A percentile compares a stretch with the other conserved stretches of the same genome.
These are phyloP conservation scores for Brachyalestes nurse DNA, from an alignment of 2,797 vertebrate genomes.

Conservation along the genomic window DNA sequence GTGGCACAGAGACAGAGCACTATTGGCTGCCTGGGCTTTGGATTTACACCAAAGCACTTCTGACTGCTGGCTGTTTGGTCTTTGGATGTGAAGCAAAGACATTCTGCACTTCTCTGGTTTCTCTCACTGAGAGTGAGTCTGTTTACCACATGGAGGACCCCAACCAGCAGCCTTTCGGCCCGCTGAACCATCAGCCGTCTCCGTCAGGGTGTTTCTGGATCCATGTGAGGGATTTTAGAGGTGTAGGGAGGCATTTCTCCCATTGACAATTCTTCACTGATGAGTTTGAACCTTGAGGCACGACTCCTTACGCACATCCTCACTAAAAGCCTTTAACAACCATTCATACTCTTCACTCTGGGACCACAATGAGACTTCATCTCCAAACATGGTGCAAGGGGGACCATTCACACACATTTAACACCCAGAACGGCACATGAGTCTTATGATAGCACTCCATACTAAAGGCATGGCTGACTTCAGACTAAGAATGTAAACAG, in stretches of 20 bases:
- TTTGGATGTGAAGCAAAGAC: conserved; percentile 14
- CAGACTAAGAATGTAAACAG: not conserved
- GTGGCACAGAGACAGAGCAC: not conserved
- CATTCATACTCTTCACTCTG: too few relatives aligned
- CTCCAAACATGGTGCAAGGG: not conserved
- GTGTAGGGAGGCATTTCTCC: not conserved
- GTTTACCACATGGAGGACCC: conserved; percentile 18
- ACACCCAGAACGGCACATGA: not conserved
- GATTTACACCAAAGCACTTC: not conserved
- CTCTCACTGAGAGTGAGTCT: not conserved
- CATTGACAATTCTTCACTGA: not conserved
- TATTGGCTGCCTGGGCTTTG: not conserved
- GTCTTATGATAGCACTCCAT: not conserved
- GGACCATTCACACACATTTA: not conserved
- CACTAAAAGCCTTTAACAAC: not conserved
- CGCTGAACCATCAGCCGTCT: not conserved
- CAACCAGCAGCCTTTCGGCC: not conserved
- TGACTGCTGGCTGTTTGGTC: not conserved
- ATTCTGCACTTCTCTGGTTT: conserved; percentile 23
- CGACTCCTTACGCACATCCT: not conserved
- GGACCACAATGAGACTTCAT: too few relatives aligned
- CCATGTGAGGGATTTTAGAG: not conserved
- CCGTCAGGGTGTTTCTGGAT: not conserved
- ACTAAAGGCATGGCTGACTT: not conserved
- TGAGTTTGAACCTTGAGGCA: not conserved